phyloP scores from a whole-genome alignment of 1,140 invertebrate species.

The Neodiprion virginianus region DNA sequence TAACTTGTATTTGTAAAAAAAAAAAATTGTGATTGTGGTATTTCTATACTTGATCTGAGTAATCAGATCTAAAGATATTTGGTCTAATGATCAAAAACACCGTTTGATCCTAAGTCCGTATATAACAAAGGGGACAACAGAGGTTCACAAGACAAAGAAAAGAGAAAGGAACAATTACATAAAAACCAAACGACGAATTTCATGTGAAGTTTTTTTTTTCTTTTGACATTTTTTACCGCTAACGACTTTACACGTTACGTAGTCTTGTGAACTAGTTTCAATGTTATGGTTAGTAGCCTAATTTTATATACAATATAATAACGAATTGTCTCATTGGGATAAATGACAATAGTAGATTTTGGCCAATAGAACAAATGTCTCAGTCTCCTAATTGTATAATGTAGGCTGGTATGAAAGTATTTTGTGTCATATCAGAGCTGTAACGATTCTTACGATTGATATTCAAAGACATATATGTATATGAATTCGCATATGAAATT shows the following conservation, averaged over 20 bases:
- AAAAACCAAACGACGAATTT: not conserved
- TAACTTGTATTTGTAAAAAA: constrained; percentile 15
- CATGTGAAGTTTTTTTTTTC: not conserved
- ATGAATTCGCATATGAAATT: not conserved
- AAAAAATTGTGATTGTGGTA: constrained; percentile 10
- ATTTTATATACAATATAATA: not conserved
- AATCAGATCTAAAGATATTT: constrained; percentile 1
- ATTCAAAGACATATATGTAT: not conserved
- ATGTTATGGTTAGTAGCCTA: not conserved
- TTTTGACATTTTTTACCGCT: not conserved
- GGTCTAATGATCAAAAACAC: not conserved
- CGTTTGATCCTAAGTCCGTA: not conserved
- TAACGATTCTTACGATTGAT: not conserved
- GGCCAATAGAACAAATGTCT: constrained; percentile 7
- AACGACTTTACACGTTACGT: not conserved
- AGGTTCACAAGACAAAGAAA: not conserved
- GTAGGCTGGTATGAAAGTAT: constrained; percentile 2
- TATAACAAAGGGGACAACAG: too few relatives aligned
- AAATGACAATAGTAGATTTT: constrained; percentile 1
- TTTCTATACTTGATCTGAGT: not conserved
- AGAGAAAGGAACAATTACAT: not conserved
- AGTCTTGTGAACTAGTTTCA: constrained; percentile 2
- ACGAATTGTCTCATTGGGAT: not conserved
- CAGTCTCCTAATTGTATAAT: not conserved
- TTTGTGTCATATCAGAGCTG: not conserved